Base-by-base conservation (phyloP, 2,888 invertebrate species). In the Lacanobia oleracea region DNA sequence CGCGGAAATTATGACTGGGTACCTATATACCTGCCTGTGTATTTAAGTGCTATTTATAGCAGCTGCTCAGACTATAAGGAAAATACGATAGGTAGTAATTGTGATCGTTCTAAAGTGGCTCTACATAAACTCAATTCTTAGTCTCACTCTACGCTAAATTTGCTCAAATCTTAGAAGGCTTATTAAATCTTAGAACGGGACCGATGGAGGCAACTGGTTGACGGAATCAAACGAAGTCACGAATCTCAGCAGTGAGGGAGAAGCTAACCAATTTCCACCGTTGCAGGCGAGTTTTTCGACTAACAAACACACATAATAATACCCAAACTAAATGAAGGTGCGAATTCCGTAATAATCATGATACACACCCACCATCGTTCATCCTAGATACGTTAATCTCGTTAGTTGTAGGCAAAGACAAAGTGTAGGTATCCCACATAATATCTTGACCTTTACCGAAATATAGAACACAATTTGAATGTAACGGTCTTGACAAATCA, bases 301-400 rank as follows among this genome's bases (percentile, higher is more conserved):
- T 45, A 43, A 56, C 16, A 50, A 12, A 43, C 10, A n/a, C 54
- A 27, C 56, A 43, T 74, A 80, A 71, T 77, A 71, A 78, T 45
- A 71, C 51, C 23, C 48, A 69, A 73, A 70, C 67, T 60, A 59
- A 33, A 60, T 27, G 27, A 67, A 65, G 45, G 56, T 64, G 53
- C 64, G 63, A 75, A 71, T 83, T 76, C 63, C 60, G 60, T 75
- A 66, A 69, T 87, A 86, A 86, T 83, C 72, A 70, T 79, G 82
- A 80, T 69, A 72, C 61, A 81, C 27, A 68, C 61, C 76, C 67
- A 40, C 75, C 61, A 78, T 82, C 56, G 72, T 80, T 86, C 80
- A 75, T 76, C 71, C 67, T 66, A 77, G 65, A 72, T 77, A 75
- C 72, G 77, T 79, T 86, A 82, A 87, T 87, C 87, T 87, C 75